Evolutionary conservation across 37 sponge, comb jelly and placozoan genomes (phyloP).

Genomic region (Lycopodina hypogea): DNA sequence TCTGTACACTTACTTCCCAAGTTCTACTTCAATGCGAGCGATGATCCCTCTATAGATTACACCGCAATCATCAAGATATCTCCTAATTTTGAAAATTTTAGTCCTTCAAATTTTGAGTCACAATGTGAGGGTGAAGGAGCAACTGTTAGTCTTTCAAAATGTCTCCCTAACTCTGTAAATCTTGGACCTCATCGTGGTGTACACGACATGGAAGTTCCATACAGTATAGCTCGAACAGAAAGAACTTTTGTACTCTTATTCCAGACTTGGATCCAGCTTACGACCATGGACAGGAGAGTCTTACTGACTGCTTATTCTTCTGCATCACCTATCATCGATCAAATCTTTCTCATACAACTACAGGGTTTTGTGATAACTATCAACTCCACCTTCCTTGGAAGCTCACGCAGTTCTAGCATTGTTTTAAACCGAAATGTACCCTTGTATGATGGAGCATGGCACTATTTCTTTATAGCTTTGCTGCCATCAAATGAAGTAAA

Average conservation of each 20-base stretch:
- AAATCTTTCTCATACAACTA: conserved; percentile 10
- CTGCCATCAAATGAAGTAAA: not conserved
- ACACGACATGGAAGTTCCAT: not conserved
- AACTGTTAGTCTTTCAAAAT: not conserved
- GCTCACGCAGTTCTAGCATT: not conserved
- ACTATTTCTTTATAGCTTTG: conserved; percentile 17
- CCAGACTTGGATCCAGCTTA: conserved; percentile 24
- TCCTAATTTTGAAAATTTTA: not conserved
- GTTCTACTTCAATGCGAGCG: conserved; percentile 11
- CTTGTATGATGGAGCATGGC: conserved; percentile 33
- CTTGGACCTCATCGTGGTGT: not conserved
- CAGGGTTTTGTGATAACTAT: not conserved
- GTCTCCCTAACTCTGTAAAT: conserved; percentile 14
- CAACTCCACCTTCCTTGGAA: not conserved
- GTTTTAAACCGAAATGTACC: not conserved
- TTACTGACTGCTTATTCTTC: conserved; percentile 13
- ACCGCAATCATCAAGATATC: conserved; percentile 17
- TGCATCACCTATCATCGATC: not conserved
- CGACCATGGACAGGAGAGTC: not conserved
- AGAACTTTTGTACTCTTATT: conserved; percentile 4
- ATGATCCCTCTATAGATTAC: not conserved
- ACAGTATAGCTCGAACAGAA: not conserved
- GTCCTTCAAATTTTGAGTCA: conserved; percentile 2
- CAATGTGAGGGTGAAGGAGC: conserved; percentile 14
- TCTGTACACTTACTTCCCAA: conserved; percentile 15